Evolutionary conservation across 37 sponge, comb jelly and placozoan genomes (phyloP).

Genomic region (Haliclona indistincta): DNA sequence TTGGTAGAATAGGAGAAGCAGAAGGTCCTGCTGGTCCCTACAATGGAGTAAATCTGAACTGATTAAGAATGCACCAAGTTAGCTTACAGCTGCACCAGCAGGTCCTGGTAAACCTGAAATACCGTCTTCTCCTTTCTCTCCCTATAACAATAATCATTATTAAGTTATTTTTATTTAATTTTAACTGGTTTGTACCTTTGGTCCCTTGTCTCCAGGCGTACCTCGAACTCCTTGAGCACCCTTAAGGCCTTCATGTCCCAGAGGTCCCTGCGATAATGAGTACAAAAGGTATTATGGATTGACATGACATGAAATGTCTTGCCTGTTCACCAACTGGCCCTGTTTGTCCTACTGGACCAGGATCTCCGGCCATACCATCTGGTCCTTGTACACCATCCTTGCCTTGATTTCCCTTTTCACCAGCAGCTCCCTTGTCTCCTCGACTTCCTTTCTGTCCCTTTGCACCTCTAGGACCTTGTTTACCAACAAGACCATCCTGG

Average conservation of each 20-base stretch:
- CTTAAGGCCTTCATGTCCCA: slow-evolving; percentile 45
- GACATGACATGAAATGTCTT: no score
- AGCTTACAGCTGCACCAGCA: slow-evolving; percentile 56
- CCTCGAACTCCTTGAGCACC: slow-evolving; percentile 44
- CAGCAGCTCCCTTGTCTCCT: slow-evolving; percentile 43
- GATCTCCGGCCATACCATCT: slow-evolving; percentile 65
- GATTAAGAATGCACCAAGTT: background rate
- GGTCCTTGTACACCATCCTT: slow-evolving; percentile 48
- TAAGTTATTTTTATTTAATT: no score
- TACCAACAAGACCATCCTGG: slow-evolving; percentile 12
- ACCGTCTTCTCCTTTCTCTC: slow-evolving; percentile 59
- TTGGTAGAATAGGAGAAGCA: background rate
- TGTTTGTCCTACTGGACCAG: slow-evolving; percentile 63
- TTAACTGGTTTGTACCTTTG: no score
- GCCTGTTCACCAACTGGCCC: slow-evolving; percentile 42
- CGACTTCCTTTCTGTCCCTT: slow-evolving; percentile 26
- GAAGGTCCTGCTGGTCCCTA: slow-evolving; percentile 74
- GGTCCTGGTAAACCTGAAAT: slow-evolving; percentile 37
- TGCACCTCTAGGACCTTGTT: slow-evolving; percentile 49
- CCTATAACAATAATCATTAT: no score
- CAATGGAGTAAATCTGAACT: background rate
- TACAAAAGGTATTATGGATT: background rate
- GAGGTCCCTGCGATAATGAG: slow-evolving; percentile 17
- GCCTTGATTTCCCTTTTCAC: slow-evolving; percentile 64
- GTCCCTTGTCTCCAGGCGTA: slow-evolving; percentile 53